Conservation (phyloP, 2,113 vertebrate genomes). For the Silurus asotus region DNA sequence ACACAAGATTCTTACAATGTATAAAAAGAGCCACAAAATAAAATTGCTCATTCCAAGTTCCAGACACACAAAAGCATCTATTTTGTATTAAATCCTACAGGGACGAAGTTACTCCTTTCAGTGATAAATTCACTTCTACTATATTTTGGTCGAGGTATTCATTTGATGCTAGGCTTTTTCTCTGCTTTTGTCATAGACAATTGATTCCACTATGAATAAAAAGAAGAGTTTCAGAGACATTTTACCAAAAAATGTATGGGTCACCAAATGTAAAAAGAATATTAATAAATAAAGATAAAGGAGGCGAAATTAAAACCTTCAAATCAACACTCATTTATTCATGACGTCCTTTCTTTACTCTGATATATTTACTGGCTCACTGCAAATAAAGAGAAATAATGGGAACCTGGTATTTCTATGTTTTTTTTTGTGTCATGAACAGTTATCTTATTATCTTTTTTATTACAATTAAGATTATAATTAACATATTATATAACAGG, state of each 20-base stretch:
- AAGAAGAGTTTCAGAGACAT: background rate
- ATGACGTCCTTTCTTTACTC: too few relatives aligned
- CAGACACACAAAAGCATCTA: background rate
- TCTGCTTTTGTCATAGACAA: background rate
- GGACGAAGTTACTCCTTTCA: background rate
- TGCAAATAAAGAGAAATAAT: too few relatives aligned
- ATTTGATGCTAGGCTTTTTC: background rate
- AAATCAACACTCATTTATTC: too few relatives aligned
- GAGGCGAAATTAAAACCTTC: too few relatives aligned
- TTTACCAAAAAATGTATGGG: background rate
- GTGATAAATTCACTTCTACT: background rate
- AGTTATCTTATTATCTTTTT: background rate
- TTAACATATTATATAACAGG: background rate
- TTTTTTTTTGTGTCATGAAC: too few relatives aligned
- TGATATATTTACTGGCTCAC: too few relatives aligned
- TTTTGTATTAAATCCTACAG: background rate
- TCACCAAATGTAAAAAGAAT: background rate
- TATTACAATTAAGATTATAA: background rate
- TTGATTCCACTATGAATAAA: background rate
- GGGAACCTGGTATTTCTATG: too few relatives aligned
- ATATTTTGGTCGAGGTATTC: background rate
- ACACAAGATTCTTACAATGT: background rate
- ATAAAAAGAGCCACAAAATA: background rate
- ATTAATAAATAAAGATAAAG: too few relatives aligned
- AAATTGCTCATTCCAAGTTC: background rate